Conservation (phyloP, 2,113 vertebrate genomes). For the Argyrosomus japonicus region DNA sequence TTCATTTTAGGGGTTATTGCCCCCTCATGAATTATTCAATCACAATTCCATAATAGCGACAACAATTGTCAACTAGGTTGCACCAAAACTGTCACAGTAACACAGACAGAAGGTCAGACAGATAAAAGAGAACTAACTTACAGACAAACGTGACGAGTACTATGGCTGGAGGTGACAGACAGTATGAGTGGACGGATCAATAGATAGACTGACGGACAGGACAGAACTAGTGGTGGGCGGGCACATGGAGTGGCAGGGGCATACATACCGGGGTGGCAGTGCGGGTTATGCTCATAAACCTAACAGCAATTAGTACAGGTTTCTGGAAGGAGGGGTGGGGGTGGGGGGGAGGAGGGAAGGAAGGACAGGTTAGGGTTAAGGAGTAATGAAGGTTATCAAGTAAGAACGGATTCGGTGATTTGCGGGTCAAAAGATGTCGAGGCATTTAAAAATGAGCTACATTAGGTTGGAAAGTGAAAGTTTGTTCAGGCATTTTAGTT, state of each 20-base stretch:
- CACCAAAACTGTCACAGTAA: too few relatives aligned
- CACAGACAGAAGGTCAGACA: slow-evolving; percentile 39
- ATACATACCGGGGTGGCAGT: slow-evolving; percentile 87
- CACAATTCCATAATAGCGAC: neutral
- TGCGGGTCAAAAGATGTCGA: neutral
- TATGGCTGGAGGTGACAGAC: slow-evolving; percentile 42
- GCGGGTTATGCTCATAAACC: slow-evolving; percentile 99
- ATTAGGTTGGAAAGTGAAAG: neutral
- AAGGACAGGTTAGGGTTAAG: slow-evolving; percentile 66
- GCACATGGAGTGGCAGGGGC: slow-evolving; percentile 62
- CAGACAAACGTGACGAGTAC: slow-evolving; percentile 37
- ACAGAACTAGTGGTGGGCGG: slow-evolving; percentile 52
- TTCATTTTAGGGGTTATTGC: neutral
- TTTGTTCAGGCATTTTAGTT: neutral
- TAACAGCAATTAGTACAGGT: slow-evolving; percentile 99
- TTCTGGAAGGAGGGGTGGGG: slow-evolving; percentile 89
- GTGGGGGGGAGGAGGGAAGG: slow-evolving; percentile 49
- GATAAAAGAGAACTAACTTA: neutral
- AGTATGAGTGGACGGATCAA: slow-evolving; percentile 40
- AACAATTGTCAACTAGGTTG: neutral
- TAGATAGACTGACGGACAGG: slow-evolving; percentile 43
- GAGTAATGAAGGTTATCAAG: slow-evolving; percentile 6
- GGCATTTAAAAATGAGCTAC: neutral
- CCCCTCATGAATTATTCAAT: neutral
- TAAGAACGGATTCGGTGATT: slow-evolving; percentile 17